Conservation (phyloP, 2,113 vertebrate species). For the Microcebus tavaratra region DNA sequence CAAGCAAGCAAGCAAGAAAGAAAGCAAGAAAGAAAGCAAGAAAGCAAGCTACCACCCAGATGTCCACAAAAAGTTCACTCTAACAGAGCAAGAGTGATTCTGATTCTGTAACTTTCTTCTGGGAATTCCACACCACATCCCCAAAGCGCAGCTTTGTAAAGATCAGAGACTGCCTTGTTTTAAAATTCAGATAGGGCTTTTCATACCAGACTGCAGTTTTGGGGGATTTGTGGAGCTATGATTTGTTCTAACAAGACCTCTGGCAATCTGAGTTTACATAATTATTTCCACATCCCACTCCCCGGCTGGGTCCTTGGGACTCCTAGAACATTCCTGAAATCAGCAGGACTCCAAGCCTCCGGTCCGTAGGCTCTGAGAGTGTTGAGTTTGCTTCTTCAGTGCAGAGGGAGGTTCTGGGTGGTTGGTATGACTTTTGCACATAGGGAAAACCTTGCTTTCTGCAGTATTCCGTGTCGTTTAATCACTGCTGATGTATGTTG, state of each 20-base stretch:
- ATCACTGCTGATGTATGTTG: neutral
- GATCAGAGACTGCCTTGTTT: neutral
- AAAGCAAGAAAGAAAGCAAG: too few species aligned
- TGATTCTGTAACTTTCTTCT: neutral
- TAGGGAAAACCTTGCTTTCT: neutral
- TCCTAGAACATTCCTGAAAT: neutral
- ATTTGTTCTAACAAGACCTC: neutral
- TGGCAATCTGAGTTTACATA: neutral
- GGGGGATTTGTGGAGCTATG: neutral
- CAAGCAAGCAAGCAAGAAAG: too few species aligned
- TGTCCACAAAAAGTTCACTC: neutral
- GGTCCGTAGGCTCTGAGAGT: neutral
- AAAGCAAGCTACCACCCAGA: neutral
- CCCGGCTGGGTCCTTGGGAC: neutral
- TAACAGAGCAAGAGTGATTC: neutral
- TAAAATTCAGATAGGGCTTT: neutral
- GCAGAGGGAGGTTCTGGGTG: neutral
- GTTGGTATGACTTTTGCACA: accelerated
- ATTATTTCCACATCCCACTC: neutral
- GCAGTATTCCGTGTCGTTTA: accelerated
- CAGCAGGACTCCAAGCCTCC: accelerated
- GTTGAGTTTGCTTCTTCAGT: neutral
- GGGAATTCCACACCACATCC: neutral
- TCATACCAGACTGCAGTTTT: neutral
- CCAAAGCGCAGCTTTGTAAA: neutral